These are phyloP conservation scores for Balearica regulorum DNA, from an alignment of 2,797 vertebrate genomes.

Conservation along the genomic window DNA sequence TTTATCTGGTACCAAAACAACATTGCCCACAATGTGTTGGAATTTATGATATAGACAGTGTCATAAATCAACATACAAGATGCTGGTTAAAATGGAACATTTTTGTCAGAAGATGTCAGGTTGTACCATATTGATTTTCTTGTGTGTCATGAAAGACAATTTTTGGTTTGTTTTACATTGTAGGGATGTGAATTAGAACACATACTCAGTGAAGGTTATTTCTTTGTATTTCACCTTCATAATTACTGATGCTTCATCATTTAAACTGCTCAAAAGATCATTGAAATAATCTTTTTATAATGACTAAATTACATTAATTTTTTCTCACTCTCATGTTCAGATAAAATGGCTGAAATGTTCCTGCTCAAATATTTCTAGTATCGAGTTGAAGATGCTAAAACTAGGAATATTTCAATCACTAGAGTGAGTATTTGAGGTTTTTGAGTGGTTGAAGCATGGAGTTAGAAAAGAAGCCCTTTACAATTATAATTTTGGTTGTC, in stretches of 20 bases:
- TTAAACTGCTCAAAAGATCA: background rate
- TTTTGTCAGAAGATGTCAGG: background rate
- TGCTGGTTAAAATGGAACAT: background rate
- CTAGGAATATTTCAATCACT: background rate
- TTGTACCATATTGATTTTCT: background rate
- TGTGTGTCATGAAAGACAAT: background rate
- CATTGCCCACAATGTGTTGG: background rate
- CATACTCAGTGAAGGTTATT: background rate
- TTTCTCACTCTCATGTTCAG: background rate
- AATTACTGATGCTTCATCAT: background rate
- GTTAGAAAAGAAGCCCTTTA: background rate
- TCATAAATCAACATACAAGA: background rate
- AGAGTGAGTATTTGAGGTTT: background rate
- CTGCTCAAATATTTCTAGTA: background rate
- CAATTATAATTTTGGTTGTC: background rate
- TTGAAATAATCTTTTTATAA: background rate
- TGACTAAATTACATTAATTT: background rate
- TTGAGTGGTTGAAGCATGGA: background rate
- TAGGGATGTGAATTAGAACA: background rate
- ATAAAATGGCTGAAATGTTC: background rate
- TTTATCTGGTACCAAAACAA: slow-evolving; percentile 18
- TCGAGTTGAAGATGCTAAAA: background rate
- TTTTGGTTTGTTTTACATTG: background rate
- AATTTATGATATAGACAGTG: background rate
- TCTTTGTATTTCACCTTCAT: background rate